Percentiles rank a stretch among this genome's conserved stretches.
Conservation (phyloP, 2,888 invertebrate species). For the Lamellibrachia columna region DNA sequence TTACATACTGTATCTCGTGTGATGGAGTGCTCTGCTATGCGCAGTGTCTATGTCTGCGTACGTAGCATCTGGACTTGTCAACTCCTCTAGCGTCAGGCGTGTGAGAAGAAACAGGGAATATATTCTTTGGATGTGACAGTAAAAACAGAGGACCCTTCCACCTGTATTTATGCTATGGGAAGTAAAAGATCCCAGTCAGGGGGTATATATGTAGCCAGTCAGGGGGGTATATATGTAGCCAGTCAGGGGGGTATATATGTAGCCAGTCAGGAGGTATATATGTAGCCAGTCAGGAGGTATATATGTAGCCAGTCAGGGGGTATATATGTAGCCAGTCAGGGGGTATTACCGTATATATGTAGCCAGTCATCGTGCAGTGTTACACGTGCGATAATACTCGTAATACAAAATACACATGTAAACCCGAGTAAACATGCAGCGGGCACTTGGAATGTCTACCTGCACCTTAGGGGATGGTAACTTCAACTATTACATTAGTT, state of each 20-base stretch:
- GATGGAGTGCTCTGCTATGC: no score
- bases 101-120: background rate
- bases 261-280: background rate
- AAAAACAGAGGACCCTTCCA: background rate
- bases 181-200: background rate
- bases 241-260: background rate
- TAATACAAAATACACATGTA: background rate
- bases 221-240: no score
- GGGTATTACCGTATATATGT: no score
- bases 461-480: background rate
- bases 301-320: no score
- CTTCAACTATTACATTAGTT: background rate
- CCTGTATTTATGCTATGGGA: background rate
- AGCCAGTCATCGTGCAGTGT: no score
- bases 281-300: no score
- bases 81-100: background rate
- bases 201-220: background rate
- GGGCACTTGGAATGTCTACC: background rate
- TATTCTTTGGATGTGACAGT: background rate
- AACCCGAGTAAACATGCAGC: background rate
- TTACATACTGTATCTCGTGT: no score
- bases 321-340: no score
- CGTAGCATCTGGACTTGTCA: background rate
- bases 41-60: no score
- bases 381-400: background rate